A percentile compares a stretch with the other conserved stretches of the same genome.
phyloP scores from a whole-genome alignment of 2,113 vertebrate species.

The Protomyctophum bolini region DNA sequence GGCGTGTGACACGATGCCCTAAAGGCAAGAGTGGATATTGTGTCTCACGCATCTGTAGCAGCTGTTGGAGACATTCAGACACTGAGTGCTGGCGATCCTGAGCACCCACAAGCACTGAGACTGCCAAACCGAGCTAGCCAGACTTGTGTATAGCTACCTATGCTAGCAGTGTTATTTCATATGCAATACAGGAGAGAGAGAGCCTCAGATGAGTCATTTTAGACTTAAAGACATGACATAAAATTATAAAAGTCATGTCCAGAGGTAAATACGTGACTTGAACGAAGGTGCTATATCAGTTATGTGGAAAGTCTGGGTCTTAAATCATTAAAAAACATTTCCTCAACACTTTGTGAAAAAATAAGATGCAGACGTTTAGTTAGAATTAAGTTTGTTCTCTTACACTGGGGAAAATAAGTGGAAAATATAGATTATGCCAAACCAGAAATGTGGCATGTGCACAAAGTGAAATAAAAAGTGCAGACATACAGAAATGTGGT shows the following conservation, averaged over 20 bases:
- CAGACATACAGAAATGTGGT: conserved; percentile 26
- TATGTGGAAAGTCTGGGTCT: conserved; percentile 28
- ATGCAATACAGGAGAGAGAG: not conserved
- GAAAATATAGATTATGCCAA: conserved; percentile 45
- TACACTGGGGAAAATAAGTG: conserved; percentile 44
- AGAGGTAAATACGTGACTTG: conserved; percentile 12
- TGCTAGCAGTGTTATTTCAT: conserved; percentile 14
- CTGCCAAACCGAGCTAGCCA: conserved; percentile 35
- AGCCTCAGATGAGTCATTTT: conserved; percentile 8
- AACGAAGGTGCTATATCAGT: conserved; percentile 19
- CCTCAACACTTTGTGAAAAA: conserved; percentile 42
- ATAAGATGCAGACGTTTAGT: conserved; percentile 45
- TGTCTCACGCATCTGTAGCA: conserved; percentile 67
- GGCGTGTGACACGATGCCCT: conserved; percentile 57
- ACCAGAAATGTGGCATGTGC: conserved; percentile 23
- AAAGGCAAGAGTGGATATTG: conserved; percentile 49
- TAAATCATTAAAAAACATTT: conserved; percentile 44
- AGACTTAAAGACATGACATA: conserved; percentile 7
- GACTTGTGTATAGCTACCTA: not conserved
- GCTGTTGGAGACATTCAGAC: conserved; percentile 35
- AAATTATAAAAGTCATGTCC: conserved; percentile 15
- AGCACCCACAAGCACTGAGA: conserved; percentile 11
- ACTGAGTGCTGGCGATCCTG: conserved; percentile 31
- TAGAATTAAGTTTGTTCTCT: conserved; percentile 41
- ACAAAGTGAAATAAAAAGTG: conserved; percentile 28